Conservation (phyloP, 2,888 invertebrate species). For the Nephrotoma appendiculata region DNA sequence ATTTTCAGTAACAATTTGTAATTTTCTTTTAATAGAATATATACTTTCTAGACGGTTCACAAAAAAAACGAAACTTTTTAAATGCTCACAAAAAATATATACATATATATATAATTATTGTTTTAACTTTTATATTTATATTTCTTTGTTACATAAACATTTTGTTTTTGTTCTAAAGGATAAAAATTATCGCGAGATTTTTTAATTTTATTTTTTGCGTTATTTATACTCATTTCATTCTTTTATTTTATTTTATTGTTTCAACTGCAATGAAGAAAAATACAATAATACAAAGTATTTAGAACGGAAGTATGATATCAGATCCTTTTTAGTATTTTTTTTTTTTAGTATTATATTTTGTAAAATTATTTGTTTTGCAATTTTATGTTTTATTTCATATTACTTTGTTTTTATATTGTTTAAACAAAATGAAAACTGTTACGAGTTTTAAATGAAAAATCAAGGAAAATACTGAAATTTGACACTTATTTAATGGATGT, state of each 20-base stretch:
- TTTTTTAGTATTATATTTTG: background rate
- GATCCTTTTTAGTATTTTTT: background rate
- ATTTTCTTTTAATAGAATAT: background rate
- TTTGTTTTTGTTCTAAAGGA: background rate
- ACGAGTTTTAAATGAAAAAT: background rate
- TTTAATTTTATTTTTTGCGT: background rate
- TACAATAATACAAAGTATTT: background rate
- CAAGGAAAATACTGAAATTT: background rate
- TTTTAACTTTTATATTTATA: background rate
- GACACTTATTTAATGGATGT: background rate
- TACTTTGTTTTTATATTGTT: background rate
- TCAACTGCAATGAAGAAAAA: background rate
- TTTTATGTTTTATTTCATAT: background rate
- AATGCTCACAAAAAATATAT: background rate
- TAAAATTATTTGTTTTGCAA: background rate
- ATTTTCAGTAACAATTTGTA: background rate
- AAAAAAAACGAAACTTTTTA: background rate
- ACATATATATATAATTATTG: background rate
- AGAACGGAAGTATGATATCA: background rate
- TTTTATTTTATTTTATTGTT: background rate
- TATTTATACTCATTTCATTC: background rate
- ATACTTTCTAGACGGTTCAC: background rate
- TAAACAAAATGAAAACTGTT: background rate
- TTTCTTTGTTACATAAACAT: background rate
- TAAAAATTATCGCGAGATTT: background rate